Evolutionary conservation across 2,797 vertebrate genomes (phyloP).

Genomic region (Gallirallus australis): DNA sequence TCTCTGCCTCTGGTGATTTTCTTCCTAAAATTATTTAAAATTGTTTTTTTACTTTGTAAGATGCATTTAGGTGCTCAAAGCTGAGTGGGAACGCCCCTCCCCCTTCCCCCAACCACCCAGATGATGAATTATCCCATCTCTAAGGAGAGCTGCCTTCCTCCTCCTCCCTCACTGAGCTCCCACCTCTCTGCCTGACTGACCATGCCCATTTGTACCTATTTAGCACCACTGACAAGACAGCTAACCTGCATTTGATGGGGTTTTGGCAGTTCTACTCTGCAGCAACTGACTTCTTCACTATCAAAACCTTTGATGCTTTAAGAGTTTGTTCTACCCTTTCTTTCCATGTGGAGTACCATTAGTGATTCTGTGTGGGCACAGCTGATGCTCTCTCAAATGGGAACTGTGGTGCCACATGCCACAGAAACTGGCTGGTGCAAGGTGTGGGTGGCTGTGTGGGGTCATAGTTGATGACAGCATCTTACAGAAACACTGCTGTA

Average conservation of each 20-base stretch:
- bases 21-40: too few relatives aligned
- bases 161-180: not conserved
- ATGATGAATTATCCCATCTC: slow-evolving; percentile 56
- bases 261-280: not conserved
- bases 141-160: slow-evolving; percentile 15
- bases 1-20: not conserved
- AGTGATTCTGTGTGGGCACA: not conserved
- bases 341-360: not conserved
- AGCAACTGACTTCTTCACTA: not conserved
- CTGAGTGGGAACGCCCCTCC: not conserved
- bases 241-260: not conserved
- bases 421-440: not conserved
- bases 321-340: not conserved
- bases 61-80: not conserved
- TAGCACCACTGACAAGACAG: slow-evolving; percentile 11
- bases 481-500: not conserved
- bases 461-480: not conserved
- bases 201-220: slow-evolving; percentile 15
- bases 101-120: not conserved
- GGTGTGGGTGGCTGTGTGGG: not conserved
- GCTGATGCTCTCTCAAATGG: not conserved
- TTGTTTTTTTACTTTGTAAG: not conserved
- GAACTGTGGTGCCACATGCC: not conserved
- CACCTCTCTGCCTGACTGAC: slow-evolving; percentile 23
- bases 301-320: not conserved